Base-by-base conservation (phyloP, 1,140 invertebrate genomes). In the Cheumatopsyche charites region DNA sequence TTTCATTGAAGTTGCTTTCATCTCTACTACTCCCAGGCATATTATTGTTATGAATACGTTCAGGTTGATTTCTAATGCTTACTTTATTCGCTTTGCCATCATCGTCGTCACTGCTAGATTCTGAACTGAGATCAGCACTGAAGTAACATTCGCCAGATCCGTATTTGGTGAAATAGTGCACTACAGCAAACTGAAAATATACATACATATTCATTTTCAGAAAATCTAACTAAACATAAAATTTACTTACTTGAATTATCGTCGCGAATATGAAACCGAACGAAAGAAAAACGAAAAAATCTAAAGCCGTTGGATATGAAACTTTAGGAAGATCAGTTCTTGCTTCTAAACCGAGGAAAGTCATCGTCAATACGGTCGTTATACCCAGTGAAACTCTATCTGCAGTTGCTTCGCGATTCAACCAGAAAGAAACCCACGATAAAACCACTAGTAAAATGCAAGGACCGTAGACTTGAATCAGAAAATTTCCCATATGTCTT, bases 371-470 rank as follows among this genome's bases (percentile, higher is more conserved):
- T 11, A 95, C 92, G 0, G 93, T 94, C 5, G 92, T 95, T 12
- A 95, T 92, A 25, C 94, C 93, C 4, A 96, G 81, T 0, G 92
- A 92, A 0, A 95, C 91, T 74, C 94, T 83, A 82, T 95, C 94
- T 0, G 93, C 91, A 0, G 93, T 95, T 0, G 94, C 94, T 82
- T 96, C 94, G 62, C 94, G 81, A 80, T 95, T 95, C 41, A 96
- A 86, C 93, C 93, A 96, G 78, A 96, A 96, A 7, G 93, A 94
- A 0, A 96, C 93, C 94, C 94, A 96, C 0, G 92, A 94, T 0
- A 96, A 83, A 4, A 94, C 91, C 1, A 95, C 93, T 4, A 96
- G 86, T 47, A 96, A 85, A 49, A 92, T 89, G 77, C 94, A 96
- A 0, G 94, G 94, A 0, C 93, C 89, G 78, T 95, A 96, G 6